These are phyloP conservation scores for Bubalus kerabau DNA, from an alignment of 2,113 vertebrate species.

Conservation along the genomic window DNA sequence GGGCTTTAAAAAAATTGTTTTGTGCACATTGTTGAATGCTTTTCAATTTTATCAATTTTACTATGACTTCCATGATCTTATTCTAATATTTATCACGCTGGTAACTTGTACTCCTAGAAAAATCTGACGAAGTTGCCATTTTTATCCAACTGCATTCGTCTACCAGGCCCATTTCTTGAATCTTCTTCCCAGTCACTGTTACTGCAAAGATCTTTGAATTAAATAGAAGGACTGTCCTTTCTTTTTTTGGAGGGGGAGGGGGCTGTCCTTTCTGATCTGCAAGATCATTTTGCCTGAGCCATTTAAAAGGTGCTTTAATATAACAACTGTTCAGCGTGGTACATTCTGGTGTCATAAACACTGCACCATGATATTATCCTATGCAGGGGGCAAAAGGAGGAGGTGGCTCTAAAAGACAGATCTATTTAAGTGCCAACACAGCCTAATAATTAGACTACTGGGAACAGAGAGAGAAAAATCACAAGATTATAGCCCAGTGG, in stretches of 20 bases:
- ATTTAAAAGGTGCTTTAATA: neutral
- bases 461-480: neutral
- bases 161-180: neutral
- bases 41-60: neutral
- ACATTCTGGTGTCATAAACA: neutral
- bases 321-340: neutral
- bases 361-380: neutral
- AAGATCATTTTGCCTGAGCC: neutral
- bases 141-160: neutral
- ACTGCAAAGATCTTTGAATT: neutral
- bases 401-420: neutral
- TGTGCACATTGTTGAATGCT: neutral
- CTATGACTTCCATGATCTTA: neutral
- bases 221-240: neutral
- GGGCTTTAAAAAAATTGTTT: neutral
- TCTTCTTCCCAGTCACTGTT: neutral
- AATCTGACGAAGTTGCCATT: neutral
- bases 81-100: neutral
- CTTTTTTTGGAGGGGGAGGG: neutral
- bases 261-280: neutral
- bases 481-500: neutral
- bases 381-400: neutral
- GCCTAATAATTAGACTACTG: neutral
- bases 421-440: neutral
- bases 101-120: neutral